These are phyloP conservation scores for Plebejus anna DNA, from an alignment of 2,888 invertebrate genomes.

Conservation along the genomic window DNA sequence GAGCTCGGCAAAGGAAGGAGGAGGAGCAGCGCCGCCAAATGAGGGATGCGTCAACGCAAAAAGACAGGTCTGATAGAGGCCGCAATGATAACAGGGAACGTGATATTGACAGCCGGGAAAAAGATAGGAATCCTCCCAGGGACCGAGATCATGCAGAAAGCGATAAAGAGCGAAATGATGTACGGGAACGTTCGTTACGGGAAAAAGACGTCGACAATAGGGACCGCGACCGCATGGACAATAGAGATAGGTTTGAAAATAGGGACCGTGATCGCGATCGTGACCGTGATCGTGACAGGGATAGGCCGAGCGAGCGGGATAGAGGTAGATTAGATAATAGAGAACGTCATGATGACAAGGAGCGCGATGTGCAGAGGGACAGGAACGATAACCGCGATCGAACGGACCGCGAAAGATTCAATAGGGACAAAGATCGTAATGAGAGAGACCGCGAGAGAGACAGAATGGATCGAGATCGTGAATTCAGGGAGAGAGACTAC, in stretches of 20 bases:
- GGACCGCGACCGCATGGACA: constrained; percentile 46
- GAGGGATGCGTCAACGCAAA: constrained; percentile 50
- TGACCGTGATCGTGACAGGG: constrained; percentile 45
- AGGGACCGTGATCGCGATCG: constrained; percentile 45
- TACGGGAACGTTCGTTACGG: constrained; percentile 49
- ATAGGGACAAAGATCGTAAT: constrained; percentile 46
- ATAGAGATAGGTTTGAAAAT: constrained; percentile 43
- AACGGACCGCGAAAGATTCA: constrained; percentile 45
- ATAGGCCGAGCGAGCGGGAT: constrained; percentile 45
- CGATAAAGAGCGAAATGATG: constrained; percentile 45
- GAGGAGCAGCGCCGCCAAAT: constrained; percentile 89
- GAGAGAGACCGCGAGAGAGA: constrained; percentile 47
- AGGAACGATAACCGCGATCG: constrained; percentile 57
- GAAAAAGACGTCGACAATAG: constrained; percentile 49
- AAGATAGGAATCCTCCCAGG: constrained; percentile 46
- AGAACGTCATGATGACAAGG: constrained; percentile 48
- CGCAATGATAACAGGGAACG: constrained; percentile 50
- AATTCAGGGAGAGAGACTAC: constrained; percentile 49
- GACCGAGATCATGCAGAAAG: constrained; percentile 53
- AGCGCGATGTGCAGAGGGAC: constrained; percentile 54
- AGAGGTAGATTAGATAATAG: constrained; percentile 47
- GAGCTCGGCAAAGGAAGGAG: constrained; percentile 91
- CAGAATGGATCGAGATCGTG: constrained; percentile 55
- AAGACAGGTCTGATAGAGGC: constrained; percentile 49
- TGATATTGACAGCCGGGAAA: constrained; percentile 49